Evolutionary conservation across 1,140 invertebrate species (phyloP), one percentile per base, ranked within the genome.

Genomic region (Procambarus clarkii): DNA sequence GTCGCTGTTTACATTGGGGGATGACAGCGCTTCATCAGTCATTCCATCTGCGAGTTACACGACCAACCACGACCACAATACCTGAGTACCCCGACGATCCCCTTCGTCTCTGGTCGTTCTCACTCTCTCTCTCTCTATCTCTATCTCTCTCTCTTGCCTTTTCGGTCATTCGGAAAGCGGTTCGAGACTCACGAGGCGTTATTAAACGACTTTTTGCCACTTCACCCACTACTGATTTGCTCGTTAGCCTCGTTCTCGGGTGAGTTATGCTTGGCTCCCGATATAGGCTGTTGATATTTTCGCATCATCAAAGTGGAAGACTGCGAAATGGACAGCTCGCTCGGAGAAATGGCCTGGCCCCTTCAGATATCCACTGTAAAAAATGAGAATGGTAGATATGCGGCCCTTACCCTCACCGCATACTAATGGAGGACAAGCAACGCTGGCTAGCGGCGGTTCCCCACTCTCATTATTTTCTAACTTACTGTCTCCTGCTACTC

Each of bases 311-410:
- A 54, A 76, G 24, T 45, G 74, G 48, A 24, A 77, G 76, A 58
- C 71, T 13, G 74, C 74, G 85, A 87, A 87, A 87, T 87, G 50
- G 85, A 87, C 76, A n/a, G 18, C 85, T 79, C 85, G 34, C 85
- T 45, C 2, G 46, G 80, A 89, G 87, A 89, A 89, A 89, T 89
- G 80, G 69, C 64, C 45, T 48, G 64, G 64, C 87, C 80, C 34
- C 87, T 83, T 83, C 87, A 83, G 80, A 83, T 81, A 83, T 58
- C 46, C 87, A 9, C 64, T 54, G 79, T 89, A 91, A 91, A 85
- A 91, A 91, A 91, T 91, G 71, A 85, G 88, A 91, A 91, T 91
- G 81, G 88, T 83, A 91, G 88, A 91, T 91, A 91, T 85, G 88
- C 76, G 80, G 71, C 82, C 80, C 82, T 78, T 85, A 85, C 88